Base-by-base conservation (phyloP, 2,888 invertebrate genomes). In the Ichneumon xanthorius region DNA sequence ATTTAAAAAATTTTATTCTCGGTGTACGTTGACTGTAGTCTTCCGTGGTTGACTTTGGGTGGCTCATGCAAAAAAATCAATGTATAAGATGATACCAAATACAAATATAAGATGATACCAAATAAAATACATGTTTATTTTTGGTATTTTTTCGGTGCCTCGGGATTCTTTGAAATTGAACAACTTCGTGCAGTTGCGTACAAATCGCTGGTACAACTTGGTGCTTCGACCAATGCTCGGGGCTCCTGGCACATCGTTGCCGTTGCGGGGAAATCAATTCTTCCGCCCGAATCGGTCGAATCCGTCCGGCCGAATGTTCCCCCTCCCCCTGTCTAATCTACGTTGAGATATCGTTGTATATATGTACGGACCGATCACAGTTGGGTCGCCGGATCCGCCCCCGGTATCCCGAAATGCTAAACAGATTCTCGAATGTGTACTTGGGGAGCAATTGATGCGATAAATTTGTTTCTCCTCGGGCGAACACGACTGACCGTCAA, bases 231-330 rank as follows among this genome's bases (percentile, higher is more conserved):
- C n/a, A 50, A 50, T 50, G 16, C 16, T 50, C n/a, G 0, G 50
- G 50, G n/a, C 7, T 73, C 6, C 37, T 37, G 4, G 58, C 72
- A 53, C 7, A 53, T 37, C 5, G 16, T n/a, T 55, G 58, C 22
- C 22, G 6, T 33, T n/a, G 16, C 37, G 55, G 33, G 16, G 22
- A n/a, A 58, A 19, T 45, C 55, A 40, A 73, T 73, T 58, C 58
- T 73, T 58, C 72, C 40, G 45, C 72, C 55, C 26, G 72, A 61
- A 22, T 73, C 16, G 58, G 40, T 72, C 55, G 26, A 58, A 73
- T 22, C 40, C 58, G 53, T 19, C 33, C 6, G n/a, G 16, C 4
- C 45, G 26, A 37, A 55, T 26, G 14, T 37, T 58, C 72, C n/a
- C 45, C 58, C 16, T n/a, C 19, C 6, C 7, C 1, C 33, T 33